Conservation (phyloP, 2,113 vertebrate genomes). For the Elephas maximus region DNA sequence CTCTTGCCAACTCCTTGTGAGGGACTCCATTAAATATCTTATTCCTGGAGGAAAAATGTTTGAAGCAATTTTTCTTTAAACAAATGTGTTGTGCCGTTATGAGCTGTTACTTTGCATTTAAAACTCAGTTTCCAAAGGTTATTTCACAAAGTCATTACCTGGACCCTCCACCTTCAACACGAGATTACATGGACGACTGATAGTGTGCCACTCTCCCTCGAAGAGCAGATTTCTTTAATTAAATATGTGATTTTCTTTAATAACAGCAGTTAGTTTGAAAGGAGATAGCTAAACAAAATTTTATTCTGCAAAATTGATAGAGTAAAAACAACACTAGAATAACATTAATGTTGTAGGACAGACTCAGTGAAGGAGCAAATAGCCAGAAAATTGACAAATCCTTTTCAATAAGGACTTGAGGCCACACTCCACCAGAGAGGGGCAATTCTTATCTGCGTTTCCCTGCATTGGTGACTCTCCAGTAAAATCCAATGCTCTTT, state of each 20-base stretch:
- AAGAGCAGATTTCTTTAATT: conserved; percentile 74
- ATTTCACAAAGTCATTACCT: conserved; percentile 68
- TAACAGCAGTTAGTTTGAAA: conserved; percentile 77
- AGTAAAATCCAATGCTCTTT: conserved; percentile 50
- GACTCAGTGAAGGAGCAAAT: conserved; percentile 74
- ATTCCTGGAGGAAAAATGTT: not conserved
- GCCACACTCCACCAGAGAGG: not conserved
- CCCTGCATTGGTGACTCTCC: conserved; percentile 45
- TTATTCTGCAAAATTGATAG: conserved; percentile 78
- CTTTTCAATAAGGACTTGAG: conserved; percentile 58
- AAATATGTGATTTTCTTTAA: conserved; percentile 81
- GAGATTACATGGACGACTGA: conserved; percentile 59
- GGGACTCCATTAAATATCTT: not conserved
- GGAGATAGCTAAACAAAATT: conserved; percentile 81
- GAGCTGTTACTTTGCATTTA: conserved; percentile 45
- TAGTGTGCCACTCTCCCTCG: conserved; percentile 60
- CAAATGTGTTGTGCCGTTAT: not conserved
- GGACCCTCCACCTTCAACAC: conserved; percentile 60
- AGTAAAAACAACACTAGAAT: conserved; percentile 77
- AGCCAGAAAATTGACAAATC: conserved; percentile 74
- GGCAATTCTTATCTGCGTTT: conserved; percentile 52
- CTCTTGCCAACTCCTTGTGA: not conserved
- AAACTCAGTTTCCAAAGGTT: conserved; percentile 57
- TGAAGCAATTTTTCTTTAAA: conserved; percentile 53
- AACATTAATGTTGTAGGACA: conserved; percentile 68